These are phyloP conservation scores for Phaonia tiefii DNA, from an alignment of 2,888 invertebrate species.

Conservation along the genomic window DNA sequence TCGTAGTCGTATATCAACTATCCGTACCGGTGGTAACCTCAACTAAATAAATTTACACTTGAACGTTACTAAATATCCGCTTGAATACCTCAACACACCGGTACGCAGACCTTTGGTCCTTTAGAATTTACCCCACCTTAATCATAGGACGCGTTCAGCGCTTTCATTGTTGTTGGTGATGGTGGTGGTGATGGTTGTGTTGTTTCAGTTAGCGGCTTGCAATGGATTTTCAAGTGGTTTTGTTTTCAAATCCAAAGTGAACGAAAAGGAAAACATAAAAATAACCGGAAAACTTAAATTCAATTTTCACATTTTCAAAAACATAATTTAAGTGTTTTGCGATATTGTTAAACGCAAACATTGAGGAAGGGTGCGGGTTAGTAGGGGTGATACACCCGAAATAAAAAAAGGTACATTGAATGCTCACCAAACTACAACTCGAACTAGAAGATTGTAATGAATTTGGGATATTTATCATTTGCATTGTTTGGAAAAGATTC, in stretches of 20 bases:
- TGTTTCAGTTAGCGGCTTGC: slow-evolving; percentile 50
- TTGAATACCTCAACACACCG: slow-evolving; percentile 27
- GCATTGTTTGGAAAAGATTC: too few relatives aligned
- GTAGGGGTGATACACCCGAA: not conserved
- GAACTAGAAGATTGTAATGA: too few relatives aligned
- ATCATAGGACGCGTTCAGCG: slow-evolving; percentile 62
- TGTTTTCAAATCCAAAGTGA: slow-evolving; percentile 27
- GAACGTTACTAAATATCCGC: slow-evolving; percentile 33
- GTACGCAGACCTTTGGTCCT: slow-evolving; percentile 16
- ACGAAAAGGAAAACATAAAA: slow-evolving; percentile 37
- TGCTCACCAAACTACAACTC: too few relatives aligned
- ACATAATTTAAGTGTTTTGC: slow-evolving; percentile 73
- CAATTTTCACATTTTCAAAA: slow-evolving; percentile 76
- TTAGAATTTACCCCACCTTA: slow-evolving; percentile 14
- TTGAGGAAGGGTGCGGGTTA: not conserved
- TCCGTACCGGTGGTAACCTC: slow-evolving; percentile 51
- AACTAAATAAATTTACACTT: slow-evolving; percentile 62
- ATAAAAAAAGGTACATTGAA: too few relatives aligned
- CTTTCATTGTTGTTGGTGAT: slow-evolving; percentile 49
- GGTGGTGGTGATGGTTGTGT: not conserved
- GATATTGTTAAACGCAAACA: slow-evolving; percentile 64
- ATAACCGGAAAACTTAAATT: slow-evolving; percentile 70
- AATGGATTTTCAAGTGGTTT: slow-evolving; percentile 60
- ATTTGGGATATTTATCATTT: too few relatives aligned
- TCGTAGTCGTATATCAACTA: slow-evolving; percentile 17